Base-by-base conservation (phyloP, 2,797 vertebrate species). In the Clarias laeviceps region DNA sequence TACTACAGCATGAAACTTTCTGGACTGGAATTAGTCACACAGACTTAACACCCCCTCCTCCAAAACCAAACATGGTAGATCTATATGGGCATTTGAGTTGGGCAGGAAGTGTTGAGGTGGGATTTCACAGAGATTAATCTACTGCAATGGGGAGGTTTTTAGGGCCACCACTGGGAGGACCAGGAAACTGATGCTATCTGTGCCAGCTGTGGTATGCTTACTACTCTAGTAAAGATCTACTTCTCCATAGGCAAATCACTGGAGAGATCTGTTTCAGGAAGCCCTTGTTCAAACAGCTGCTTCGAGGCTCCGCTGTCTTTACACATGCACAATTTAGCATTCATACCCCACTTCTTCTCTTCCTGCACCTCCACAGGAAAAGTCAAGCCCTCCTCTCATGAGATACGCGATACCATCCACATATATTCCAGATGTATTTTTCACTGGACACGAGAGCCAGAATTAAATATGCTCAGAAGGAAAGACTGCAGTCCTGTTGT, bases 381-480 rank as follows among this genome's bases (percentile, higher is more conserved):
- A 82, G 54, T 85, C 45, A 20, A 86, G 37, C 4, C 78, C 82
- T 50, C 45, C 89, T 45, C 84, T 87, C 70, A 12, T 76, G 86
- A 88, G 88, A 90, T 86, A 83, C 45, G 77, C 22, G 85, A 89
- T 89, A 88, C 86, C 81, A 82, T 85, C 84, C 84, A 89, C 86
- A 87, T 90, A 65, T 87, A 87, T 89, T 88, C 89, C 89, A 90
- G 89, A 90, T 88, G 88, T 90, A 84, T 83, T 88, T 88, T 86
- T 83, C 87, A 85, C 83, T 64, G 64, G 83, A 24, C 78, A 6
- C 56, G 56, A 86, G 76, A 74, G 82, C 64, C 80, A 57, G 80
- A 88, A 87, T 88, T 86, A 86, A 80, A 61, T 24, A 76, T 29
- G 54, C 61, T 84, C 83, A 85, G 83, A 80, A 87, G 81, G 78